Percentiles rank a stretch among this genome's conserved stretches.
Evolutionary conservation across 2,888 invertebrate genomes (phyloP).

Genomic region (Macaria notata): DNA sequence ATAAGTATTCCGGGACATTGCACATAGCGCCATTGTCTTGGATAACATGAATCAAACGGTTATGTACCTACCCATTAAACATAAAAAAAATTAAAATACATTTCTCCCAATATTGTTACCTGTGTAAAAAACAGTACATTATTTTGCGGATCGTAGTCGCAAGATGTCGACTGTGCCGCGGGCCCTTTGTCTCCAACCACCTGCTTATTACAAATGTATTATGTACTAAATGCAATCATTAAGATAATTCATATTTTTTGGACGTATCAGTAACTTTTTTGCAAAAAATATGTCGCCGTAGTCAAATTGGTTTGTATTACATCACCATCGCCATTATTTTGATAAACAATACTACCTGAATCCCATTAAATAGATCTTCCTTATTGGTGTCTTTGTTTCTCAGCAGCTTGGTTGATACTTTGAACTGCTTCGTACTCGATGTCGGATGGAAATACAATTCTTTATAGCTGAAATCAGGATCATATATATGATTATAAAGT

Average conservation of each 20-base stretch:
- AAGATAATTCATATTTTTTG: no score
- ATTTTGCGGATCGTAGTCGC: conserved; percentile 84
- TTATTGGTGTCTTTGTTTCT: conserved; percentile 83
- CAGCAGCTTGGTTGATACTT: conserved; percentile 86
- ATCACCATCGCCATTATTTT: no score
- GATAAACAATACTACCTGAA: conserved; percentile 68
- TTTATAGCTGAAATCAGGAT: conserved; percentile 63
- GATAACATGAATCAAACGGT: no score
- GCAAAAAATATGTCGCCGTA: no score
- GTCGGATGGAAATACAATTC: conserved; percentile 90
- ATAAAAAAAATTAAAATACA: no score
- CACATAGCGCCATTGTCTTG: no score
- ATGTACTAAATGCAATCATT: no score
- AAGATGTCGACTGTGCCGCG: conserved; percentile 87
- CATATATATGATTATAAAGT: no score
- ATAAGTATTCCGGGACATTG: no score
- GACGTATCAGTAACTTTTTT: no score
- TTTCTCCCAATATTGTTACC: conserved; percentile 49
- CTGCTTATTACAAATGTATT: conserved; percentile 37
- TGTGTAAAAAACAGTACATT: conserved; percentile 88
- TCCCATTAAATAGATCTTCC: conserved; percentile 83
- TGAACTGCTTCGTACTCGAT: conserved; percentile 88
- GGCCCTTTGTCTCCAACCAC: conserved; percentile 86
- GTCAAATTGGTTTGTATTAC: no score
- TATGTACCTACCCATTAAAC: no score